Evolutionary conservation across 2,888 invertebrate genomes (phyloP).

Genomic region (Ichneumoninae sp.): DNA sequence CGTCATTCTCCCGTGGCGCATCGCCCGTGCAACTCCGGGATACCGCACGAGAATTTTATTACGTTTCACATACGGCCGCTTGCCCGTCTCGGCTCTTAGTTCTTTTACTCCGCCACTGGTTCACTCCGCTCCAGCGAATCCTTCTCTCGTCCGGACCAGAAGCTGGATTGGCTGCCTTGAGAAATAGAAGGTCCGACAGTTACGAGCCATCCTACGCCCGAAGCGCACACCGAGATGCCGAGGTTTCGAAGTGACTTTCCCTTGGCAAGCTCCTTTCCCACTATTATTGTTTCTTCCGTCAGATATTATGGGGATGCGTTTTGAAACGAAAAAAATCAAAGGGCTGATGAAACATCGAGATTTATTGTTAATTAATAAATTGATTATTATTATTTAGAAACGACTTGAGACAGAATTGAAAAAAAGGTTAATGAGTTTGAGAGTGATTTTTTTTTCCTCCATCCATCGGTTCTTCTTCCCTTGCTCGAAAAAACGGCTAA

Average conservation of each 20-base stretch:
- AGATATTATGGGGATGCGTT: neutral
- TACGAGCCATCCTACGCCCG: conserved; percentile 50
- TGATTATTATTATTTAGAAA: neutral
- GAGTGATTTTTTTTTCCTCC: conserved; percentile 7
- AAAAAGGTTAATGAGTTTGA: neutral
- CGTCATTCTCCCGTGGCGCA: conserved; percentile 51
- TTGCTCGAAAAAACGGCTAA: conserved; percentile 24
- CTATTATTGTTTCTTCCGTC: neutral
- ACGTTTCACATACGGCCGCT: conserved; percentile 51
- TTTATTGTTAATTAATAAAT: neutral
- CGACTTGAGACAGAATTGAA: neutral
- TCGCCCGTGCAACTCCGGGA: conserved; percentile 37
- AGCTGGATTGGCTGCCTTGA: conserved; percentile 46
- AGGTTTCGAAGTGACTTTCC: conserved; percentile 56
- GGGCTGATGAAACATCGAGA: neutral
- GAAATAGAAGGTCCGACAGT: conserved; percentile 62
- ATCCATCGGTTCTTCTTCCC: conserved; percentile 16
- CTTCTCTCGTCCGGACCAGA: conserved; percentile 22
- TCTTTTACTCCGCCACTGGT: conserved; percentile 12
- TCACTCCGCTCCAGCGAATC: conserved; percentile 33
- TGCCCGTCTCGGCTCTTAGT: conserved; percentile 22
- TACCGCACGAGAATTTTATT: conserved; percentile 59
- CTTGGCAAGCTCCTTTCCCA: conserved; percentile 20
- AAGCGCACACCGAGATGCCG: conserved; percentile 47
- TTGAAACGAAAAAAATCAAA: neutral